A percentile compares a stretch with the other conserved stretches of the same genome.
These are phyloP conservation scores for Malaclemys terrapin DNA, from an alignment of 2,113 vertebrate species.

Conservation along the genomic window DNA sequence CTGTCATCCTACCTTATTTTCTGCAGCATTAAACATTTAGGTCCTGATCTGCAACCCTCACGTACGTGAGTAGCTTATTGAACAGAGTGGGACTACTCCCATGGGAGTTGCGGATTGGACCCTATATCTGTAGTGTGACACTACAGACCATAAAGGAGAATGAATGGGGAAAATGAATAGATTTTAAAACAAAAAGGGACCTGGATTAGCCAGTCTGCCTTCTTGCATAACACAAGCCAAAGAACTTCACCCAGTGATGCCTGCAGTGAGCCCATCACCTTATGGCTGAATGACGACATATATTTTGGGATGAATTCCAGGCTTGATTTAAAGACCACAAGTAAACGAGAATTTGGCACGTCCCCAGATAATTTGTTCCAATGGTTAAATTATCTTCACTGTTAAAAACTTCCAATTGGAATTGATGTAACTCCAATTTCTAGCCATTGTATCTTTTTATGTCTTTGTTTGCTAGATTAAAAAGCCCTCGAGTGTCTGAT, in stretches of 20 bases:
- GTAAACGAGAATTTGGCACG: background rate
- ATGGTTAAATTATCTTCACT: background rate
- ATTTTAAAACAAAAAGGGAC: background rate
- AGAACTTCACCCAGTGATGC: background rate
- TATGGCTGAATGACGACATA: background rate
- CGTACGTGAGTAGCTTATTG: background rate
- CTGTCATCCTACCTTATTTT: background rate
- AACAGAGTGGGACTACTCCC: background rate
- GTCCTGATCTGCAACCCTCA: background rate
- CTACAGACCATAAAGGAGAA: background rate
- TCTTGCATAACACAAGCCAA: background rate
- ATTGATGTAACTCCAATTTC: background rate
- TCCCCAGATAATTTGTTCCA: background rate
- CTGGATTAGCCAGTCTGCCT: background rate
- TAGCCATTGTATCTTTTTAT: background rate
- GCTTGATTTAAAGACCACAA: background rate
- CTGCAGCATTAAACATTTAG: background rate
- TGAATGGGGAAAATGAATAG: background rate
- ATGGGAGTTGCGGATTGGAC: background rate
- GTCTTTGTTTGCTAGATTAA: conserved; percentile 13
- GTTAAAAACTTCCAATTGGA: background rate
- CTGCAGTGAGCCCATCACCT: background rate
- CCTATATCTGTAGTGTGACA: background rate
- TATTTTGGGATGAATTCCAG: background rate
- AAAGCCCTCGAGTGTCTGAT: background rate